A percentile compares a stretch with the other conserved stretches of the same genome.
These are phyloP conservation scores for Pao palembangensis DNA, from an alignment of 2,113 vertebrate genomes.

Conservation along the genomic window DNA sequence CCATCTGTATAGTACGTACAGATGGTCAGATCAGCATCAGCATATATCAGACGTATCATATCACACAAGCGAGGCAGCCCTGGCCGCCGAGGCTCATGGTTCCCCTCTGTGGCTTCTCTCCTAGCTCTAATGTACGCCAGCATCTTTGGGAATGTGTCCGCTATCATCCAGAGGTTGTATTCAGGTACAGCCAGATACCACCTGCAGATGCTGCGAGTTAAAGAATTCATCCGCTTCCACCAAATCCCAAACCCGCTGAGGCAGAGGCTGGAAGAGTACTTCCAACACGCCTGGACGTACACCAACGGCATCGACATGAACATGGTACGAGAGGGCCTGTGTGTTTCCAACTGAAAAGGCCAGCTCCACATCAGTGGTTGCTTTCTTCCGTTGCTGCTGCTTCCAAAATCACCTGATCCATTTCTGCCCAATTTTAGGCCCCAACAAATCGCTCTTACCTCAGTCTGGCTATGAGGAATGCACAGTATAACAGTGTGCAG, in stretches of 20 bases:
- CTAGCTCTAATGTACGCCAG: conserved; percentile 97
- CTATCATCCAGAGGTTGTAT: conserved; percentile 98
- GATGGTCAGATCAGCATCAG: background rate
- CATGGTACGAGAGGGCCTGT: conserved; percentile 82
- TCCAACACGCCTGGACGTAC: conserved; percentile 97
- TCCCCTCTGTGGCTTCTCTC: conserved; percentile 11
- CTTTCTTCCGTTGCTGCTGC: conserved; percentile 20
- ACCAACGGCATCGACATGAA: conserved; percentile 99
- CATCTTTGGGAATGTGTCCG: conserved; percentile 98
- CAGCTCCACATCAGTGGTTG: background rate
- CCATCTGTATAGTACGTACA: background rate
- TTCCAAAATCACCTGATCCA: conserved; percentile 22
- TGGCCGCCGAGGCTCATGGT: background rate
- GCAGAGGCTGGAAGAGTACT: conserved; percentile 95
- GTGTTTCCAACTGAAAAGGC: background rate
- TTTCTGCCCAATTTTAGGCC: conserved; percentile 20
- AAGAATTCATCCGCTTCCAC: conserved; percentile 98
- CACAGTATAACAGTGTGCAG: conserved; percentile 38
- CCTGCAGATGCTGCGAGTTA: conserved; percentile 97
- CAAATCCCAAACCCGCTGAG: conserved; percentile 96
- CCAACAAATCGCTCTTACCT: conserved; percentile 26
- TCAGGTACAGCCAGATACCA: conserved; percentile 96
- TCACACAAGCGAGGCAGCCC: background rate
- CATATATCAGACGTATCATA: background rate
- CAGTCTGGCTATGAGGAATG: conserved; percentile 17